Evolutionary conservation across 2,888 invertebrate genomes (phyloP), one percentile per base, ranked within the genome.

Genomic region (Tachina lurida): DNA sequence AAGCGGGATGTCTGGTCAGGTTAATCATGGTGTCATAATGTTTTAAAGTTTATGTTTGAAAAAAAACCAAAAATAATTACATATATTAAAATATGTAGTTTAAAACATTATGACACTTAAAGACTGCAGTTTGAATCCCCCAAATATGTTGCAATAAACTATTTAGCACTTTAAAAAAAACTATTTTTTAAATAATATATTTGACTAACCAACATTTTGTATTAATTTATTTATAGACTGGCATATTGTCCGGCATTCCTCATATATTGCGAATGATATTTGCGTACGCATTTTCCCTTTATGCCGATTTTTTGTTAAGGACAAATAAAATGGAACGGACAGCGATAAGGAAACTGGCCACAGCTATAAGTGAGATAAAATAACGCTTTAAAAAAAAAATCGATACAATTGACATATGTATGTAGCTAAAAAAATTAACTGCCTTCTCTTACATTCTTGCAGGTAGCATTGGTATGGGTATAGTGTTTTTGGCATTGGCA

Each of bases 331-430:
- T 95, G 93, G 93, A 93, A 39, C 91, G 95, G 52, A 95, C 95
- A 0, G 94, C 94, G 88, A 95, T 95, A 0, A 93, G 95, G 54
- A 95, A 95, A 90, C 88, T 95, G 77, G 95, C 95, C 0, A 94
- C 95, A 0, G 93, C 93, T 22, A 90, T 95, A 43, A 94, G 95
- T 93, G 93, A 93, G 94, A 89, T 67, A 2, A 15, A 19, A 22
- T 22, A 49, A 43, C 10, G 7, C 13, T 8, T 5, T 45, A n/a
- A n/a, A n/a, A n/a, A n/a, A n/a, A n/a, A n/a, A n/a, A n/a, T n/a
- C n/a, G n/a, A n/a, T n/a, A n/a, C n/a, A n/a, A n/a, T n/a, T n/a
- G n/a, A n/a, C n/a, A n/a, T n/a, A n/a, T n/a, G n/a, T n/a, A n/a
- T n/a, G n/a, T n/a, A n/a, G n/a, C n/a, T 5, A 39, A 19, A 19